Evolutionary conservation across 2,888 invertebrate species (phyloP).

Genomic region (Odontothrips loti): DNA sequence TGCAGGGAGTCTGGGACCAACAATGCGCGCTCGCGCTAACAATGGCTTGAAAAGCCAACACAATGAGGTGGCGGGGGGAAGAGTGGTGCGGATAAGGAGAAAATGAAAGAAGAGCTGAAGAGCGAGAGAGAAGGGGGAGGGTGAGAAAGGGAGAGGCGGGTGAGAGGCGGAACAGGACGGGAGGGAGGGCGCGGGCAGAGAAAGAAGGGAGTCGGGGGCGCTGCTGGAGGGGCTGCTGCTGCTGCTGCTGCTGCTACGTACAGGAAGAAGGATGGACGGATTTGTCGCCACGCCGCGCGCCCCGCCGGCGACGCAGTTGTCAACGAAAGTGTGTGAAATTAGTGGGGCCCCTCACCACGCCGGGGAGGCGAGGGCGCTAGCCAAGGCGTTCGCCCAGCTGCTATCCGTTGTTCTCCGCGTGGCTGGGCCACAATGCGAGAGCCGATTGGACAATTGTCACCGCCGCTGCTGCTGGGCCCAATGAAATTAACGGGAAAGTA

Average conservation of each 20-base stretch:
- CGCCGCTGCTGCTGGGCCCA: not conserved
- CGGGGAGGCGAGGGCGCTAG: not conserved
- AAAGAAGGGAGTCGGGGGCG: not conserved
- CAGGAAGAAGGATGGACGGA: not conserved
- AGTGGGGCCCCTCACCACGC: not conserved
- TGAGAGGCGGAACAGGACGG: not conserved
- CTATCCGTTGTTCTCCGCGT: not conserved
- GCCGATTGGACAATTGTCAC: not conserved
- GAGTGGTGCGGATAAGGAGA: not conserved
- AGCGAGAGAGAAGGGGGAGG: not conserved
- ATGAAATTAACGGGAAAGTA: not conserved
- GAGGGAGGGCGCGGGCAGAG: not conserved
- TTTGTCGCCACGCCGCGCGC: not conserved
- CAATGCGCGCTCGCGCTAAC: not conserved
- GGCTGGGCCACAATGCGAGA: not conserved
- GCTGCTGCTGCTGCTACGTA: not conserved
- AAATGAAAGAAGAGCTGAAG: not conserved
- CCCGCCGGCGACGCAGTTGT: not conserved
- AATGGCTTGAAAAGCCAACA: not conserved
- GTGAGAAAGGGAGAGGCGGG: not conserved
- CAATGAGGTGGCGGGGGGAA: not conserved
- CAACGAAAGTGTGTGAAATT: constrained; percentile 25
- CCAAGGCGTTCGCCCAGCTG: not conserved
- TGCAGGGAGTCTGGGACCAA: not conserved
- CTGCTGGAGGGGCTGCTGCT: not conserved